These are phyloP conservation scores for Bombus ignitus DNA, from an alignment of 1,140 invertebrate species.

Conservation along the genomic window DNA sequence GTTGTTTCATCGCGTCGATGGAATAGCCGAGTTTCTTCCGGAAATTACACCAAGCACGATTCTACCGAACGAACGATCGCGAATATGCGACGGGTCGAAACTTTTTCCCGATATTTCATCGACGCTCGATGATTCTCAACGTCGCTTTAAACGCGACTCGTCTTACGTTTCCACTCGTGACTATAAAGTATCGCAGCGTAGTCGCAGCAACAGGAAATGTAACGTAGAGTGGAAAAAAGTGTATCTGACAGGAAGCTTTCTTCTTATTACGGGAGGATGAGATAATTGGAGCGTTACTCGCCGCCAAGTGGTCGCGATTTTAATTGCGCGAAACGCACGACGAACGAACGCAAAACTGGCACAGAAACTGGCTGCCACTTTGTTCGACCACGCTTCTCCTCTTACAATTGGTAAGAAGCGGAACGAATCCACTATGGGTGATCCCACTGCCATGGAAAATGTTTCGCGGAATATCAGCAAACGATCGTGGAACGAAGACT, in stretches of 20 bases:
- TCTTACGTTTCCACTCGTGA: not conserved
- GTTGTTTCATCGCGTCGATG: no score
- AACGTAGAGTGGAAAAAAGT: not conserved
- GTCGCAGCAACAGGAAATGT: not conserved
- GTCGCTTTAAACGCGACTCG: not conserved
- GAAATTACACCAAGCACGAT: no score
- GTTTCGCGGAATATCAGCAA: not conserved
- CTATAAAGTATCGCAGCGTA: no score
- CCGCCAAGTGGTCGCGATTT: slow-evolving; percentile 7
- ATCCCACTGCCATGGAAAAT: not conserved
- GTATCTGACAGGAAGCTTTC: not conserved
- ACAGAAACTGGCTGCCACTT: not conserved
- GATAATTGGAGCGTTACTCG: slow-evolving; percentile 31
- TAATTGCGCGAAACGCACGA: slow-evolving; percentile 27
- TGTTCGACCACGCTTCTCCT: not conserved
- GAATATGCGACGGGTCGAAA: no score
- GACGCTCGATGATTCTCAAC: not conserved
- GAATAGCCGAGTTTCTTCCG: no score
- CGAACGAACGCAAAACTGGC: not conserved
- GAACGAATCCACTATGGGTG: not conserved
- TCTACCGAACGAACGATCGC: no score
- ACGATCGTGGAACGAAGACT: not conserved
- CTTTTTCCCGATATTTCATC: no score
- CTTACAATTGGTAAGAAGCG: not conserved
- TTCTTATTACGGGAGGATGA: not conserved